A percentile compares a stretch with the other conserved stretches of the same genome.
phyloP scores from a whole-genome alignment of 2,113 vertebrate genomes.

The Odobenus rosmarus region DNA sequence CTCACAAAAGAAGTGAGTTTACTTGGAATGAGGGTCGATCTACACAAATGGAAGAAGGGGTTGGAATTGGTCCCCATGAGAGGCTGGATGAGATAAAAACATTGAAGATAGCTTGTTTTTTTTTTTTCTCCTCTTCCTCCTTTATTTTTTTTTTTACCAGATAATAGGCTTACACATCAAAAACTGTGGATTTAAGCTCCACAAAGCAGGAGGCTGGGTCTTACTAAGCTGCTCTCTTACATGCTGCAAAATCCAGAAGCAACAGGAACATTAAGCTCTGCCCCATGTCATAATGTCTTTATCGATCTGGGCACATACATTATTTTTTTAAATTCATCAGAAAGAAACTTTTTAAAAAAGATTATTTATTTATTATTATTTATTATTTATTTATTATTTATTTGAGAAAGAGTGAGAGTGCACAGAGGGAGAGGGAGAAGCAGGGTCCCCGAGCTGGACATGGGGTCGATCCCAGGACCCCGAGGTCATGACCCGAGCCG shows the following conservation, averaged over 20 bases:
- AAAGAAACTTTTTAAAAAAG: slow-evolving; percentile 83
- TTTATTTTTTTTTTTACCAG: slow-evolving; percentile 20
- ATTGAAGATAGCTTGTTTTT: background rate
- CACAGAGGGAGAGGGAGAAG: background rate
- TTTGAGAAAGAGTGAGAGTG: background rate
- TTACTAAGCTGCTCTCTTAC: background rate
- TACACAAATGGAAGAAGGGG: background rate
- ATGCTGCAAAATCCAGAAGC: background rate
- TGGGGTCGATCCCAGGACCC: background rate
- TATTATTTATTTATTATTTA: background rate
- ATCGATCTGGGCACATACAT: slow-evolving; percentile 89
- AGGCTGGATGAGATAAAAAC: background rate
- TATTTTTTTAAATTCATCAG: slow-evolving; percentile 92
- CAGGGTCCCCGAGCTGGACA: background rate
- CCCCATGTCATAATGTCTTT: slow-evolving; percentile 81
- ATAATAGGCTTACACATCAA: background rate
- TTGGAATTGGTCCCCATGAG: background rate
- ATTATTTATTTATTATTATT: background rate
- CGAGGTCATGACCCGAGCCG: background rate
- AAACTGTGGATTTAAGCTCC: background rate
- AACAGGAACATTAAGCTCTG: background rate
- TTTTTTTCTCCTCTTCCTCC: background rate
- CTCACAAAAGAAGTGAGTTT: background rate
- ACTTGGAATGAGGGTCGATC: background rate
- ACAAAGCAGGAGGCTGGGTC: background rate